Percentiles rank a stretch among this genome's conserved stretches.
Evolutionary conservation across 2,113 vertebrate species (phyloP).

Genomic region (Steatornis caripensis): DNA sequence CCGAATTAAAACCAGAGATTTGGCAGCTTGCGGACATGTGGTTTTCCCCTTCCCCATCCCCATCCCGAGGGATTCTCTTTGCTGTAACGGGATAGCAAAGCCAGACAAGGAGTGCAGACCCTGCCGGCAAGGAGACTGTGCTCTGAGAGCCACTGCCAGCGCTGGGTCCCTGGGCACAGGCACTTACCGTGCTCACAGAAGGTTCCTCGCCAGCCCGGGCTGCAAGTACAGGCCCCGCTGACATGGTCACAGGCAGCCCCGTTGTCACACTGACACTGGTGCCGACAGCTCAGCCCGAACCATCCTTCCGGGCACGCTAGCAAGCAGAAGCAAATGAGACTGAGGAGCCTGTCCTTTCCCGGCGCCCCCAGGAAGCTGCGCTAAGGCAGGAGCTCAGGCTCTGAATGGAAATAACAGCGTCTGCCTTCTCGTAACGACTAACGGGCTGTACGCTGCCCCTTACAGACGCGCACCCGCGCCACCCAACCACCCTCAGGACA

Average conservation of each 20-base stretch:
- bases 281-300: conserved; percentile 82
- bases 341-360: background rate
- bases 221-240: conserved; percentile 89
- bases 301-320: conserved; percentile 82
- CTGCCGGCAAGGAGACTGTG: fast-evolving
- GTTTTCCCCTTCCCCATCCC: background rate
- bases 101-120: background rate
- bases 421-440: fast-evolving
- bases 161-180: fast-evolving
- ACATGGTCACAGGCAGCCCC: conserved; percentile 86
- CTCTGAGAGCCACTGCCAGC: fast-evolving
- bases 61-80: background rate
- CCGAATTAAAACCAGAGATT: background rate
- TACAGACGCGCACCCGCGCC: fast-evolving
- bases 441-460: background rate
- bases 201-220: conserved; percentile 86
- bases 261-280: conserved; percentile 85
- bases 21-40: fast-evolving
- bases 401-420: fast-evolving
- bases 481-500: background rate
- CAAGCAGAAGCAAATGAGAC: background rate
- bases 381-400: background rate
- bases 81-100: fast-evolving
- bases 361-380: fast-evolving
- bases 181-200: conserved; percentile 87